Evolutionary conservation across 2,113 vertebrate species (phyloP).

Genomic region (Ptilonorhynchus violaceus): DNA sequence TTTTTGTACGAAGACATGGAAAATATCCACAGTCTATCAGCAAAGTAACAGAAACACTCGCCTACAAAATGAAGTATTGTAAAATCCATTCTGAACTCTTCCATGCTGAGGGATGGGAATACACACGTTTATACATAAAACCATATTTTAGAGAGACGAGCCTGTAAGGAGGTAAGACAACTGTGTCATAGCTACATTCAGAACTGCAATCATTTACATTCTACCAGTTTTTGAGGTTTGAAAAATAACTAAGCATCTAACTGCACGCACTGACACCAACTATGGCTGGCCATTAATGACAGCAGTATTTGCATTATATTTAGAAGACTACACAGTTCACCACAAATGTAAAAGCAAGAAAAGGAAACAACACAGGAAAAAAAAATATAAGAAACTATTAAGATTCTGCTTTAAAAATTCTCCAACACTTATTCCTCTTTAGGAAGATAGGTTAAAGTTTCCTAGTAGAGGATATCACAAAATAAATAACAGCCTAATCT

Average conservation of each 20-base stretch:
- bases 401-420: not conserved
- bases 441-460: not conserved
- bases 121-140: not conserved
- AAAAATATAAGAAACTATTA: not conserved
- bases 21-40: not conserved
- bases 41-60: rapidly evolving
- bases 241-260: not conserved
- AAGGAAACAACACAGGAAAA: not conserved
- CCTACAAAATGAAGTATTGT: not conserved
- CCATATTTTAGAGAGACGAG: not conserved
- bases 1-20: not conserved
- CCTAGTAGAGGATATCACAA: not conserved
- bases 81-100: not conserved
- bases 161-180: not conserved
- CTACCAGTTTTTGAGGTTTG: not conserved
- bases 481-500: not conserved
- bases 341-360: not conserved
- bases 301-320: not conserved
- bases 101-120: not conserved
- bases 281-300: not conserved
- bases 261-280: not conserved
- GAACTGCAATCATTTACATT: not conserved
- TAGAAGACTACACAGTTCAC: not conserved
- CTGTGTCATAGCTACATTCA: not conserved
- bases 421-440: not conserved